Percentiles rank a stretch among this genome's conserved stretches.
phyloP scores from a whole-genome alignment of 1,140 invertebrate species.

The Megalopta genalis region DNA sequence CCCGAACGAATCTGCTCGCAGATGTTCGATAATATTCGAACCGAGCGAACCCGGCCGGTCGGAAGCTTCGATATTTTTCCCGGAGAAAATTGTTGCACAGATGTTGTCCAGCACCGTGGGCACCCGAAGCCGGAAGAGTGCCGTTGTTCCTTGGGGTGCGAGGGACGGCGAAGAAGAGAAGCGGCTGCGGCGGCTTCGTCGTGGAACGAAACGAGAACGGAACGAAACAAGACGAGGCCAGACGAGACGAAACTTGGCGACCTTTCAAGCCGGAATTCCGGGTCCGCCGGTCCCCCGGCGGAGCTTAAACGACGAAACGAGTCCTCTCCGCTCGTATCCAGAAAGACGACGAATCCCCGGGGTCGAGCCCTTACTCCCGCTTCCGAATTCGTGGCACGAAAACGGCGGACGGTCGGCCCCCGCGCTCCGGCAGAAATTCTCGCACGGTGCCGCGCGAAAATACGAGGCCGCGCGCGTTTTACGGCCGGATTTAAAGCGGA shows the following conservation, averaged over 20 bases:
- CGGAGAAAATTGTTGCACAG: too few species aligned
- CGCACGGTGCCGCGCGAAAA: constrained; percentile 7
- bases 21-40: too few species aligned
- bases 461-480: constrained; percentile 12
- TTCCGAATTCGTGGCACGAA: constrained; percentile 50
- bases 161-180: constrained; percentile 21
- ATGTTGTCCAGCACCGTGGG: neutral
- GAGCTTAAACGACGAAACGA: constrained; percentile 41
- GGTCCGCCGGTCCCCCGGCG: constrained; percentile 3
- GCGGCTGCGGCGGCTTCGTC: neutral
- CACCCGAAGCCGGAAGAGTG: neutral
- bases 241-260: constrained; percentile 45
- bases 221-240: too few species aligned
- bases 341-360: constrained; percentile 4
- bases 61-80: too few species aligned
- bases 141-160: constrained; percentile 26
- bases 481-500: constrained; percentile 21
- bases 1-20: too few species aligned
- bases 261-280: constrained; percentile 51
- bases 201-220: too few species aligned
- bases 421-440: neutral
- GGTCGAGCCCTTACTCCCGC: neutral
- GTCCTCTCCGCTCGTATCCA: neutral
- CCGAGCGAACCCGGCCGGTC: too few species aligned
- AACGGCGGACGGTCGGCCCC: neutral